These are phyloP conservation scores for Diloba caeruleocephala DNA, from an alignment of 2,888 invertebrate species.

Conservation along the genomic window DNA sequence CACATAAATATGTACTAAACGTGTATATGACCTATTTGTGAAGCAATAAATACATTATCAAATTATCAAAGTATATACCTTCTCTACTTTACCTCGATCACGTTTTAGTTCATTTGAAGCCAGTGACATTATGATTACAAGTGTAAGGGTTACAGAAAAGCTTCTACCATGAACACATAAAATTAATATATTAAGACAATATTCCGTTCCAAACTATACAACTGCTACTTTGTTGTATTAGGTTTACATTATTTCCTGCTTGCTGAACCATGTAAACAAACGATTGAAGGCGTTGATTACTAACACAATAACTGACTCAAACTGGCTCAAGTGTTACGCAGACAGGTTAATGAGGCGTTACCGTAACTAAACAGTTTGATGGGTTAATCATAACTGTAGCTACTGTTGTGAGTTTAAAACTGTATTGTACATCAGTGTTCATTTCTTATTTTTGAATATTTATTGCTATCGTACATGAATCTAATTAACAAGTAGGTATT, in stretches of 20 bases:
- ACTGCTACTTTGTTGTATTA: slow-evolving; percentile 16
- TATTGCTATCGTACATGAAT: slow-evolving; percentile 4
- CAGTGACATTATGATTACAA: no score
- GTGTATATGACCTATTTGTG: no score
- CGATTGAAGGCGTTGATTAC: slow-evolving; percentile 54
- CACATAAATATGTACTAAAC: no score
- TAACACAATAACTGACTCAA: slow-evolving; percentile 50
- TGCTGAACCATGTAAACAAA: slow-evolving; percentile 42
- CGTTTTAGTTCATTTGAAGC: neutral
- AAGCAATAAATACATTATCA: no score
- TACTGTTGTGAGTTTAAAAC: slow-evolving; percentile 33
- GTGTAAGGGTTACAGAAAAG: neutral
- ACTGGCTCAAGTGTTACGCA: slow-evolving; percentile 46
- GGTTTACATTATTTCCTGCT: slow-evolving; percentile 31
- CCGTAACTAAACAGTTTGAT: slow-evolving; percentile 48
- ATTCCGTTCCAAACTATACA: slow-evolving; percentile 3
- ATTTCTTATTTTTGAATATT: slow-evolving; percentile 4
- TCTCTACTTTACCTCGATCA: no score
- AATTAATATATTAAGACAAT: neutral
- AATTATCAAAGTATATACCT: no score
- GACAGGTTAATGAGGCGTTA: slow-evolving; percentile 59
- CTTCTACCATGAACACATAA: neutral
- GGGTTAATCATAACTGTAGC: slow-evolving; percentile 46
- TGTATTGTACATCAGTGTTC: slow-evolving; percentile 18
- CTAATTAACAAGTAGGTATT: neutral